Evolutionary conservation across 1,140 invertebrate species (phyloP).

Genomic region (Aphelenchoides besseyi): DNA sequence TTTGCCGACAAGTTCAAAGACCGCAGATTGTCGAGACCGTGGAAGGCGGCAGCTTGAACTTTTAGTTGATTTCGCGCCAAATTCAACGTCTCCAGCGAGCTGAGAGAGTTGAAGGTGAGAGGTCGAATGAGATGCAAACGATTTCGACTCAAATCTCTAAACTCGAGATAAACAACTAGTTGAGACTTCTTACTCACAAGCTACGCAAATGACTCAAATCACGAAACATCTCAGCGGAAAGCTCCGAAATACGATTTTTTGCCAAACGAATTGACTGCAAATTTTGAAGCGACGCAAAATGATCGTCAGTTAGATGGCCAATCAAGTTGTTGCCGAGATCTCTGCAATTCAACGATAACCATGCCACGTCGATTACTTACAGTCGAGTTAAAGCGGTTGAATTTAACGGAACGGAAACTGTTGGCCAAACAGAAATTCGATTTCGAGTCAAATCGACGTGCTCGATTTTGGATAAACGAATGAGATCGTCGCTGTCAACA

Average conservation of each 20-base stretch:
- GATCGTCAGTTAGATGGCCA: background rate
- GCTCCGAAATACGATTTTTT: background rate
- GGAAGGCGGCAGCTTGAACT: background rate
- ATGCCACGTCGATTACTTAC: too few species aligned
- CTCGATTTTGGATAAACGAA: background rate
- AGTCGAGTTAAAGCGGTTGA: background rate
- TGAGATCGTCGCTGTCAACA: background rate
- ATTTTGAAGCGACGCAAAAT: background rate
- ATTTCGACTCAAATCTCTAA: constrained; percentile 7
- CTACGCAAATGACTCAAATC: background rate
- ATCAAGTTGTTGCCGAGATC: background rate
- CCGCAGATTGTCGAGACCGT: background rate
- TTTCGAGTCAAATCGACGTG: background rate
- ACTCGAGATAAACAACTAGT: background rate
- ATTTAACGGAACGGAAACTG: background rate
- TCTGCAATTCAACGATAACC: constrained; percentile 10
- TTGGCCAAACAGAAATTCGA: background rate
- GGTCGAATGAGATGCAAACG: background rate
- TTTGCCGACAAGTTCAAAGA: background rate
- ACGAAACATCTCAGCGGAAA: background rate
- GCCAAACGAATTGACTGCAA: background rate
- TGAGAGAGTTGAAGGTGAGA: background rate
- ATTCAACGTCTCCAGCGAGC: background rate
- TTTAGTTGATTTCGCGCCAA: constrained; percentile 19
- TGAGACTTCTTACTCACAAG: background rate